Evolutionary conservation across 1,140 invertebrate genomes (phyloP), one percentile per base, ranked within the genome.

Genomic region (Antheraea mylitta): DNA sequence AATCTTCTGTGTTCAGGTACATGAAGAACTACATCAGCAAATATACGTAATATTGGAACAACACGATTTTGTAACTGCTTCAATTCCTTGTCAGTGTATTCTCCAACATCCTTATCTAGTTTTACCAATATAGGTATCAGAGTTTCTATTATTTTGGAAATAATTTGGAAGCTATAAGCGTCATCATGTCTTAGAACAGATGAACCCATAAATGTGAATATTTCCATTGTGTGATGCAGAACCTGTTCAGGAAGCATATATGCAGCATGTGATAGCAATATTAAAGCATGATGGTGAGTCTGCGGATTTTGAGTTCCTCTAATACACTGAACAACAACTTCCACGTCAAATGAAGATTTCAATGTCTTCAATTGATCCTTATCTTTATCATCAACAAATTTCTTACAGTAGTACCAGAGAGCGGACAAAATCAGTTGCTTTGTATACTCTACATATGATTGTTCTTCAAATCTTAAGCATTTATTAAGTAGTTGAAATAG

Each of bases 191-290:
- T 93, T 0, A 99, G 87, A 19, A 99, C 95, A 0, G 97, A 97
- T 6, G 96, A 96, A 11, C 98, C 98, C 94, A 99, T 98, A 79
- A 99, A 99, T 0, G 98, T 99, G 83, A 99, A 99, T 73, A 99
- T 97, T 36, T 97, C 96, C 95, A 99, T 98, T 0, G 98, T 96
- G 78, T 98, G 97, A 81, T 98, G 96, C 11, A 99, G 87, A 7
- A 99, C 97, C 87, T 96, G 94, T 63, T 97, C 95, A 0, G 97
- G 96, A 65, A 96, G 93, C 74, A 97, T 93, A 63, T 93, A 93
- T 6, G 97, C 96, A 58, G 95, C 94, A 64, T 96, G 94, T 0
- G 96, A 95, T 0, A 99, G 89, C 0, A 99, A 91, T 30, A 98
- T 92, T 22, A 99, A 88, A 0, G 98, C 97, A 77, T 98, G 97